These are phyloP conservation scores for Nephrotoma appendiculata DNA, from an alignment of 2,888 invertebrate genomes.

Conservation along the genomic window DNA sequence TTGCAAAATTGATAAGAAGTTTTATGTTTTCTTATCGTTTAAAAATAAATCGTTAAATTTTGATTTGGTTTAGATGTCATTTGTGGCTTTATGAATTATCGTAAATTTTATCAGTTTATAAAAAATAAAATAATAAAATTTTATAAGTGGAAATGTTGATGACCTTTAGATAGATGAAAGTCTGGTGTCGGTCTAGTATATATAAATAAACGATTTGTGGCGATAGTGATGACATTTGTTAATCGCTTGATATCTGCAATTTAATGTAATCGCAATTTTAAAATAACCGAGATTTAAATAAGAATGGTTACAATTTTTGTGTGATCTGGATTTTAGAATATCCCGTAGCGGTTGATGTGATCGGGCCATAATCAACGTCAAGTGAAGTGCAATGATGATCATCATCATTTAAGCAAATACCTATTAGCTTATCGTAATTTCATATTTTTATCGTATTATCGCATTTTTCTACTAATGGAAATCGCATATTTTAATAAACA, in stretches of 20 bases:
- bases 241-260: not conserved
- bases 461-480: not conserved
- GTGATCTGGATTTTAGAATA: too few relatives aligned
- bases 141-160: not conserved
- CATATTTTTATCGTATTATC: not conserved
- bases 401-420: not conserved
- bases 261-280: too few relatives aligned
- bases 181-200: not conserved
- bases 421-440: not conserved
- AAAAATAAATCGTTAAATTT: not conserved
- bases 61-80: not conserved
- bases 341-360: too few relatives aligned
- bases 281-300: not conserved
- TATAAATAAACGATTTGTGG: not conserved
- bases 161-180: not conserved
- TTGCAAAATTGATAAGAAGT: not conserved
- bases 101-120: not conserved
- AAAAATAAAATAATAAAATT: too few relatives aligned
- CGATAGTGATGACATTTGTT: not conserved
- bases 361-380: too few relatives aligned
- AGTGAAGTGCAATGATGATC: too few relatives aligned
- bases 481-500: not conserved
- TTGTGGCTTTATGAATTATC: not conserved
- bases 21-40: not conserved
- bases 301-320: too few relatives aligned